Percentiles rank a stretch among this genome's conserved stretches.
Evolutionary conservation across 2,113 vertebrate genomes (phyloP).

Genomic region (Cyrtonyx montezumae): DNA sequence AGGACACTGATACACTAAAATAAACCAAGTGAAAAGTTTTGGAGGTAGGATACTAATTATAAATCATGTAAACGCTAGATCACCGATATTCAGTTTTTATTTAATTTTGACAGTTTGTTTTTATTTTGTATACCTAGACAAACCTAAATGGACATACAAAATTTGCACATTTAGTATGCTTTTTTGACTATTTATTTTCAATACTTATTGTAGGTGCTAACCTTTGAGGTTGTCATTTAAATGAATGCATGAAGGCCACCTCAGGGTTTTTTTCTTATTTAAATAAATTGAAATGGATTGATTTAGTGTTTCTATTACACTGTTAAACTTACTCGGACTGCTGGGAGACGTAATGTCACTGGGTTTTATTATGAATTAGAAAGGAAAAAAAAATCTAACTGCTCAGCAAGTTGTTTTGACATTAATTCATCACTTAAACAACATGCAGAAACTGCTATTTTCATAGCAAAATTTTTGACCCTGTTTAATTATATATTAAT

Average conservation of each 20-base stretch:
- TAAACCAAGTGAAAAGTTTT: not conserved
- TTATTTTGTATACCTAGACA: not conserved
- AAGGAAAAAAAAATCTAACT: not conserved
- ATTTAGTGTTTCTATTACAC: slow-evolving; percentile 35
- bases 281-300: slow-evolving; percentile 50
- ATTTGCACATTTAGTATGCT: not conserved
- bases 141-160: not conserved
- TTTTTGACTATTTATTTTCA: not conserved
- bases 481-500: not conserved
- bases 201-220: not conserved
- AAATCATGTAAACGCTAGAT: not conserved
- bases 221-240: slow-evolving; percentile 10
- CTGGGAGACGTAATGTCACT: not conserved
- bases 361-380: not conserved
- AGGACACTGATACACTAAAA: not conserved
- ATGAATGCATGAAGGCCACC: not conserved
- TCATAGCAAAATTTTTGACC: not conserved
- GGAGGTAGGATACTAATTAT: not conserved
- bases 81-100: not conserved
- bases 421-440: not conserved
- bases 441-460: not conserved
- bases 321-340: not conserved
- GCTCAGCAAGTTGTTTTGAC: not conserved
- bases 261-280: slow-evolving; percentile 33
- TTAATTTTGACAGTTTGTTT: not conserved